Conservation (phyloP, 92 coral and sea anemone species). For the Epizoanthus scotinus region DNA sequence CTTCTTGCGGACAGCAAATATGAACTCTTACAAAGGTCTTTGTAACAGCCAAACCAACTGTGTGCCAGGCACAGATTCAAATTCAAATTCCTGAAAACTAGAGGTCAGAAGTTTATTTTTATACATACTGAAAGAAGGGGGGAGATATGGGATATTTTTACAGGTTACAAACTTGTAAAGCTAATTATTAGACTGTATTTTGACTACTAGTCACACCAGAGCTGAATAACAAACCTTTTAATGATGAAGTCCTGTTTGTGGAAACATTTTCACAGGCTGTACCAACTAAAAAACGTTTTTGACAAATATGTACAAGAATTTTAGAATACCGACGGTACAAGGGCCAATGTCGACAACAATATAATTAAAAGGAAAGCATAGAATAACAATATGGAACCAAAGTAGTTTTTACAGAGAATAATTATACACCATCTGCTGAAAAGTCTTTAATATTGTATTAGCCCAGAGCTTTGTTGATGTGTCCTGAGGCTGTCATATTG, state of each 20-base stretch:
- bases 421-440: too few relatives aligned
- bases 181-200: neutral
- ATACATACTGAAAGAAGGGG: conserved; percentile 19
- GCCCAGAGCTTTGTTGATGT: too few relatives aligned
- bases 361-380: too few relatives aligned
- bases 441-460: too few relatives aligned
- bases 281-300: too few relatives aligned
- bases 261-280: too few relatives aligned
- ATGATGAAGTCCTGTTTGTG: neutral
- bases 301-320: too few relatives aligned
- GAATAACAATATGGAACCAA: too few relatives aligned
- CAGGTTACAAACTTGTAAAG: conserved; percentile 13
- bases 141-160: conserved; percentile 25
- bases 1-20: conserved; percentile 70
- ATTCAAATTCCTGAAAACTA: conserved; percentile 40
- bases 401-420: too few relatives aligned
- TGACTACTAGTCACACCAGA: conserved; percentile 1
- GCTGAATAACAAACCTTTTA: neutral
- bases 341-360: too few relatives aligned
- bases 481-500: too few relatives aligned
- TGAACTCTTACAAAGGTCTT: conserved; percentile 61
- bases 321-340: too few relatives aligned
- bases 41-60: conserved; percentile 25
- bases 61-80: conserved; percentile 30
- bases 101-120: conserved; percentile 21